These are phyloP conservation scores for Acheta domesticus DNA, from an alignment of 2,888 invertebrate species.

Conservation along the genomic window DNA sequence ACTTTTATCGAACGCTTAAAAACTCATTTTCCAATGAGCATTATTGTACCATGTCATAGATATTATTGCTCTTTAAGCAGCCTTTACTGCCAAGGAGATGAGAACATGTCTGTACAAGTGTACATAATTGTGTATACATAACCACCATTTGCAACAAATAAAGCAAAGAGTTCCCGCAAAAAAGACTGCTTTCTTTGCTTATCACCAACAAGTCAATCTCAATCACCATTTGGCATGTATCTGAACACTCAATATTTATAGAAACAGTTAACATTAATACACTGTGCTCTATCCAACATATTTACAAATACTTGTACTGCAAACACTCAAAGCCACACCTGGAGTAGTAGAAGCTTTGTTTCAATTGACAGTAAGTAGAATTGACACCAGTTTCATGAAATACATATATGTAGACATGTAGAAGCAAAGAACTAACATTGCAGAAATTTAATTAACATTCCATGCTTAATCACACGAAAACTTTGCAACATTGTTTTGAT, in stretches of 20 bases:
- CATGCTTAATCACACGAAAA: neutral
- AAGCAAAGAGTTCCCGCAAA: neutral
- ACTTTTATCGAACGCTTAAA: conserved; percentile 1
- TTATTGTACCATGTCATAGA: conserved; percentile 11
- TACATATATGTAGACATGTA: conserved; percentile 18
- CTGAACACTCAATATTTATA: conserved; percentile 7
- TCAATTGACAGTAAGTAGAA: conserved; percentile 18
- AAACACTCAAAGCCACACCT: conserved; percentile 18
- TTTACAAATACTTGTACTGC: conserved; percentile 2
- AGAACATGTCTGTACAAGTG: conserved; percentile 2
- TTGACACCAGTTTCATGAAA: conserved; percentile 7
- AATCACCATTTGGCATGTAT: conserved; percentile 6
- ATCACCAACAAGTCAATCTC: neutral
- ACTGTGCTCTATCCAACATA: conserved; percentile 1
- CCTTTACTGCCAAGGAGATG: neutral
- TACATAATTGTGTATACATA: neutral
- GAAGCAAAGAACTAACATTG: neutral
- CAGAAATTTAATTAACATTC: neutral
- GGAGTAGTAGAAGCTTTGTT: conserved; percentile 9
- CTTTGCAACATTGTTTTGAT: neutral
- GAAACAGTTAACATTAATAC: conserved; percentile 18
- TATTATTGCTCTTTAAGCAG: neutral
- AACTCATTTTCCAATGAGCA: conserved; percentile 6
- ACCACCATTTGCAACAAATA: conserved; percentile 4
- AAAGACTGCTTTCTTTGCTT: neutral